A percentile compares a stretch with the other conserved stretches of the same genome.
These are phyloP conservation scores for human (Homo sapiens) DNA, from an alignment of 2,113 vertebrate genomes.

Conservation along the genomic window GRCh38 chr1:163719001-163719500, in stretches of 20 bases:
- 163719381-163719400: neutral
- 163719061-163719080: neutral
- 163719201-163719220: neutral
- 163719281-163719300: neutral
- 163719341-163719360: neutral
- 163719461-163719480: neutral
- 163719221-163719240: neutral
- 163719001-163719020: neutral
- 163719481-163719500: neutral
- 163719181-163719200: neutral
- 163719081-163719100: neutral
- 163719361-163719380: neutral
- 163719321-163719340: neutral
- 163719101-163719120: neutral
- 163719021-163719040: neutral
- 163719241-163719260: neutral
- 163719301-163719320: neutral
- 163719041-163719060: neutral
- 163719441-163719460: neutral
- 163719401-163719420: neutral
- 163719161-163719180: neutral
- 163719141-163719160: neutral
- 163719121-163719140: neutral
- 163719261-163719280: neutral
- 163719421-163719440: neutral